phyloP scores from a whole-genome alignment of 2,113 vertebrate species.

The Delphinapterus leucas region DNA sequence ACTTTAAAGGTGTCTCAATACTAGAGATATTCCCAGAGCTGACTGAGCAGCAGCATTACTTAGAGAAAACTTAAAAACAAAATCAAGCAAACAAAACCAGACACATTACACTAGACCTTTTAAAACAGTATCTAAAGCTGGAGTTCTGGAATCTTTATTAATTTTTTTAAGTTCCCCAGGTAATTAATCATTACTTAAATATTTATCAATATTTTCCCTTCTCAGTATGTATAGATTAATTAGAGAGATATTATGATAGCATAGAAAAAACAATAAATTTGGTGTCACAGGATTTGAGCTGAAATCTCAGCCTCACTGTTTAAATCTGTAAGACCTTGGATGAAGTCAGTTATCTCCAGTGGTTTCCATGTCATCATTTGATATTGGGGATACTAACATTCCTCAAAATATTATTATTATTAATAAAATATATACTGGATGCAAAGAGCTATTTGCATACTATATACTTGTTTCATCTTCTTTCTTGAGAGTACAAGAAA shows the following conservation, averaged over 20 bases:
- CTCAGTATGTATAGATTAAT: background rate
- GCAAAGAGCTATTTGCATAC: background rate
- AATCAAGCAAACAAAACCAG: background rate
- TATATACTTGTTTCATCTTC: background rate
- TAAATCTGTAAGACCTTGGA: background rate
- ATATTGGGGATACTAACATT: background rate
- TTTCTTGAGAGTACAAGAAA: background rate
- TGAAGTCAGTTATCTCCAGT: background rate
- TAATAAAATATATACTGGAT: background rate
- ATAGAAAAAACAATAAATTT: background rate
- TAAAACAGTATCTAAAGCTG: background rate
- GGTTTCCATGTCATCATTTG: background rate
- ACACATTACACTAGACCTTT: background rate
- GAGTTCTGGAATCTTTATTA: background rate
- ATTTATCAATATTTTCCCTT: slow-evolving; percentile 18
- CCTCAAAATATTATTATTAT: background rate
- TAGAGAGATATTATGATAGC: background rate
- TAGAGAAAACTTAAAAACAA: background rate
- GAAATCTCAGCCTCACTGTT: background rate
- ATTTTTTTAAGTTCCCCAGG: background rate
- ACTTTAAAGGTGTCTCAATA: background rate
- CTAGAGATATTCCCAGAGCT: background rate
- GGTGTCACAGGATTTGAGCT: background rate
- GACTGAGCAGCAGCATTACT: background rate
- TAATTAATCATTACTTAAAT: slow-evolving; percentile 29